Percentiles rank a stretch among this genome's conserved stretches.
These are phyloP conservation scores for Musca domestica DNA, from an alignment of 1,140 invertebrate genomes.

Conservation along the genomic window DNA sequence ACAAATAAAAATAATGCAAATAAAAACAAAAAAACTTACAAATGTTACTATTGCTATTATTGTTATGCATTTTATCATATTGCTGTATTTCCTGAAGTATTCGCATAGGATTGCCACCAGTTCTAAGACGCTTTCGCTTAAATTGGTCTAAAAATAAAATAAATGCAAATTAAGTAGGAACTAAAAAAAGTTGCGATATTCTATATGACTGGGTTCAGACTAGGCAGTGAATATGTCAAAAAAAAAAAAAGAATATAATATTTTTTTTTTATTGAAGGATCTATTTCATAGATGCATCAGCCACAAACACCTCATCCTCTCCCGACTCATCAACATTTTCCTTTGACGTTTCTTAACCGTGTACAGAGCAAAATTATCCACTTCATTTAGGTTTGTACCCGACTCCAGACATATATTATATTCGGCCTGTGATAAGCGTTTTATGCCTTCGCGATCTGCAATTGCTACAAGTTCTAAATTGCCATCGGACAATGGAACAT, in stretches of 20 bases:
- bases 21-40: constrained; percentile 27
- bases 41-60: constrained; percentile 21
- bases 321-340: constrained; percentile 70
- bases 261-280: too few species aligned
- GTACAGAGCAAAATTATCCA: constrained; percentile 82
- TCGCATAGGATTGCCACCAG: constrained; percentile 53
- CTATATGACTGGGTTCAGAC: constrained; percentile 7
- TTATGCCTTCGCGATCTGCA: constrained; percentile 50
- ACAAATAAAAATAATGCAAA: neutral
- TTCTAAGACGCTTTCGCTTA: constrained; percentile 58
- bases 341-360: constrained; percentile 73
- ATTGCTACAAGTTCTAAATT: constrained; percentile 53
- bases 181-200: constrained; percentile 25
- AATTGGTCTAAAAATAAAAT: constrained; percentile 34
- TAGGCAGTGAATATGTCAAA: too few species aligned
- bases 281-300: too few species aligned
- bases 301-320: constrained; percentile 58
- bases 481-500: constrained; percentile 50
- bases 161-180: neutral
- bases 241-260: too few species aligned
- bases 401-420: constrained; percentile 49
- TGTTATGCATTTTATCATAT: constrained; percentile 4
- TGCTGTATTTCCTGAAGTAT: constrained; percentile 4
- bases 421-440: constrained; percentile 49
- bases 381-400: constrained; percentile 70